These are phyloP conservation scores for Phataginus tetradactyla DNA, from an alignment of 2,797 vertebrate species.

Conservation along the genomic window DNA sequence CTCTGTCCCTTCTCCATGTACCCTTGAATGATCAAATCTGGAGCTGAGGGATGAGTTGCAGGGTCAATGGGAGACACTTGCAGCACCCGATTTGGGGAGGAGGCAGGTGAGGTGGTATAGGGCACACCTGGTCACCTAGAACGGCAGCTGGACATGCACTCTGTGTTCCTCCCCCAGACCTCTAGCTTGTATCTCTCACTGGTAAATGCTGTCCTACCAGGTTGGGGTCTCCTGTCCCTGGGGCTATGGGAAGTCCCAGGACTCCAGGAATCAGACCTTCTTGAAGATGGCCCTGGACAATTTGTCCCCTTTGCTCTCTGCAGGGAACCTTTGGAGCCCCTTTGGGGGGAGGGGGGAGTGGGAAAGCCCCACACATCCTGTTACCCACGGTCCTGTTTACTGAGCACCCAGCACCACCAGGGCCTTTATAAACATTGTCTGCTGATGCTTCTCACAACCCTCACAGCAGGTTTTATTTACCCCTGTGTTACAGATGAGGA, in stretches of 20 bases:
- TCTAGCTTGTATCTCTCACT: background rate
- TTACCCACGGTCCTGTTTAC: rapidly evolving
- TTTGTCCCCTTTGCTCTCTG: background rate
- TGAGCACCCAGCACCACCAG: rapidly evolving
- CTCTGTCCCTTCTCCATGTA: background rate
- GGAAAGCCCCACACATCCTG: rapidly evolving
- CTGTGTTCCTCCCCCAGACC: too few relatives aligned
- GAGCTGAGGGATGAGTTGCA: rapidly evolving
- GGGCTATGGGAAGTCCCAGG: background rate
- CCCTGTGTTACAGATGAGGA: background rate
- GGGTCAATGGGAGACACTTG: background rate
- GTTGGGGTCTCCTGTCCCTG: background rate
- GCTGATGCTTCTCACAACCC: background rate
- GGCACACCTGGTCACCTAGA: background rate
- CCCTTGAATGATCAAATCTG: rapidly evolving
- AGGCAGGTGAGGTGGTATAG: background rate
- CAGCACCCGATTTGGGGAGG: rapidly evolving
- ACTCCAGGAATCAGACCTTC: background rate
- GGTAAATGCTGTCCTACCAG: background rate
- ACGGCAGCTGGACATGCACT: rapidly evolving
- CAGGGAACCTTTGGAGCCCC: background rate
- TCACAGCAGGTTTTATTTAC: background rate
- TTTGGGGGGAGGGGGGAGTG: rapidly evolving
- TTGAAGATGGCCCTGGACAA: background rate
- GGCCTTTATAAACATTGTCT: background rate